These are phyloP conservation scores for Aulostomus chinensis DNA, from an alignment of 2,797 vertebrate genomes.

Conservation along the genomic window DNA sequence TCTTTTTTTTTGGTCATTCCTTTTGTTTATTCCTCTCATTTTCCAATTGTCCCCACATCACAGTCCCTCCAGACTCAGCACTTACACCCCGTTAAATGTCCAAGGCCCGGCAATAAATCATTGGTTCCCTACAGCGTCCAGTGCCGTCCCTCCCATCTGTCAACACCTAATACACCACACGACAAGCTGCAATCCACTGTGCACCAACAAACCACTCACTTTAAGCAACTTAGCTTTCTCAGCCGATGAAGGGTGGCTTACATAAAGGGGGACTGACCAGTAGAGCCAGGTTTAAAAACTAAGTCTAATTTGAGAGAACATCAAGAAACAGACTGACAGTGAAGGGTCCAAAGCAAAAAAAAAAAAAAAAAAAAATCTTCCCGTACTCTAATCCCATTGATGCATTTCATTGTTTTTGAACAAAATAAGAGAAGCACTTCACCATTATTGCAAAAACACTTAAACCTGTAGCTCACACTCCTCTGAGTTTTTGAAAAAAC, in stretches of 20 bases:
- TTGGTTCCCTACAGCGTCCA: slow-evolving; percentile 58
- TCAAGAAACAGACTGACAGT: no score
- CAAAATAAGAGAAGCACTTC: slow-evolving; percentile 2
- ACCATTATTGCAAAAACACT: background rate
- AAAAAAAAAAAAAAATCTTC: no score
- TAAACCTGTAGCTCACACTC: no score
- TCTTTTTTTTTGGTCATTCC: slow-evolving; percentile 19
- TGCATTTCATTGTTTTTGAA: no score
- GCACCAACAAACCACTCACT: slow-evolving; percentile 61
- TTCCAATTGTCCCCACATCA: slow-evolving; percentile 50
- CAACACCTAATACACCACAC: slow-evolving; percentile 70
- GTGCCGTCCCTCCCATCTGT: slow-evolving; percentile 77
- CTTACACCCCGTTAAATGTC: slow-evolving; percentile 70
- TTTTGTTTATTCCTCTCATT: slow-evolving; percentile 33
- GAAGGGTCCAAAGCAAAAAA: no score
- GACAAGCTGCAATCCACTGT: slow-evolving; percentile 66
- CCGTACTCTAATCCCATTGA: no score
- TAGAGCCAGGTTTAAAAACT: slow-evolving; percentile 45
- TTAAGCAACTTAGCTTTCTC: slow-evolving; percentile 63
- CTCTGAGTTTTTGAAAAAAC: no score
- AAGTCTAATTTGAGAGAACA: slow-evolving; percentile 48
- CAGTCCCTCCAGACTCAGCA: slow-evolving; percentile 63
- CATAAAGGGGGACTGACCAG: slow-evolving; percentile 41
- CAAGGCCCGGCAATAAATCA: slow-evolving; percentile 75
- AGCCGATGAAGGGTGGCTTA: slow-evolving; percentile 48